phyloP scores from a whole-genome alignment of 1,140 invertebrate species.

The Schlechtendalia chinensis region DNA sequence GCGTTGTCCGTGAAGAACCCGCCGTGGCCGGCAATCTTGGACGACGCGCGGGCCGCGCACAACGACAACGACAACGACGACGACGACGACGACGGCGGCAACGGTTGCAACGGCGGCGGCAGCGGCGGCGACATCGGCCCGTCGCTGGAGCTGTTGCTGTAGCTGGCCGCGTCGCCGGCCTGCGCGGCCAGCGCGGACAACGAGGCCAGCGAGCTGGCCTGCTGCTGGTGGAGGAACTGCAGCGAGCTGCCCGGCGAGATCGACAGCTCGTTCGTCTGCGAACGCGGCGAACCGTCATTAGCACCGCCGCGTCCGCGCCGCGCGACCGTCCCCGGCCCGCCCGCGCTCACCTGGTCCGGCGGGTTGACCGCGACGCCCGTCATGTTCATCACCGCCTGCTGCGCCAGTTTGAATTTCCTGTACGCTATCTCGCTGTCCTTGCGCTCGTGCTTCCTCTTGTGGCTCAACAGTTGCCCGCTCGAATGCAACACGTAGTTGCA shows the following conservation, averaged over 20 bases:
- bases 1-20: slow-evolving; percentile 40
- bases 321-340: slow-evolving; percentile 53
- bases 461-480: slow-evolving; percentile 93
- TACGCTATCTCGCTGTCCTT: slow-evolving; percentile 84
- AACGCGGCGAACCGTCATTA: slow-evolving; percentile 1
- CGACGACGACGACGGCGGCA: slow-evolving; percentile 34
- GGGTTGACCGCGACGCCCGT: slow-evolving; percentile 38
- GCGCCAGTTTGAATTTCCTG: slow-evolving; percentile 71
- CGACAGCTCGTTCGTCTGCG: slow-evolving; percentile 38
- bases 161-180: slow-evolving; percentile 45
- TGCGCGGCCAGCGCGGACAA: slow-evolving; percentile 53
- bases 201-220: slow-evolving; percentile 53
- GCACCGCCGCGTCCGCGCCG: background rate
- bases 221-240: slow-evolving; percentile 53
- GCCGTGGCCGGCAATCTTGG: slow-evolving; percentile 10
- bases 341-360: slow-evolving; percentile 60
- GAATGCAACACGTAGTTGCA: slow-evolving; percentile 96
- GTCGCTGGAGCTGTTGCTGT: slow-evolving; percentile 60
- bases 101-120: no score
- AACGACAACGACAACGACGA: slow-evolving; percentile 31
- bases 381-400: slow-evolving; percentile 57
- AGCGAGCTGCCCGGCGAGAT: slow-evolving; percentile 51
- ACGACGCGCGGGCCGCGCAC: background rate
- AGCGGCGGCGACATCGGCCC: slow-evolving; percentile 52
- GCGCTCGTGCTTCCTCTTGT: slow-evolving; percentile 95